Evolutionary conservation across 2,113 vertebrate species (phyloP).

Genomic region (Baryphthengus martii): DNA sequence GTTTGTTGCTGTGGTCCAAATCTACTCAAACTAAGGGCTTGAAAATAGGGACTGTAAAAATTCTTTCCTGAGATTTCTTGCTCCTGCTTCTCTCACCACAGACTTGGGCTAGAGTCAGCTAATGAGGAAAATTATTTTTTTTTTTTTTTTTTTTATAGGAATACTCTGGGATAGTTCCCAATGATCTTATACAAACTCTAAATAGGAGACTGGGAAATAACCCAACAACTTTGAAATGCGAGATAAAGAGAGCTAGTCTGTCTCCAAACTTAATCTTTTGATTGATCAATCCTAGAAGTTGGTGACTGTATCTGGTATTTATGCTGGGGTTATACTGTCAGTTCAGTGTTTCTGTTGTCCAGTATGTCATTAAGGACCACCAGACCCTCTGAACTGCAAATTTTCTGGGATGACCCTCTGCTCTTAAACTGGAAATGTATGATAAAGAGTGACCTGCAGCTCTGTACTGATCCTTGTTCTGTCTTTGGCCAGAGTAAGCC

Average conservation of each 20-base stretch:
- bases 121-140: not conserved
- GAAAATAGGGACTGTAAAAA: not conserved
- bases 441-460: not conserved
- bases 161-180: not conserved
- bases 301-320: not conserved
- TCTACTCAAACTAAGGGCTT: not conserved
- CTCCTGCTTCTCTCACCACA: not conserved
- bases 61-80: not conserved
- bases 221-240: not conserved
- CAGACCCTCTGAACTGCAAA: not conserved
- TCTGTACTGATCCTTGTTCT: not conserved
- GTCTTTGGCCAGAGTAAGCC: not conserved
- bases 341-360: not conserved
- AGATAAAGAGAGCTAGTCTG: not conserved
- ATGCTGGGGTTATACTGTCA: not conserved
- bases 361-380: not conserved
- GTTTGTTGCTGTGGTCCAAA: not conserved
- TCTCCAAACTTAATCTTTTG: not conserved
- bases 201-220: not conserved
- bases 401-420: not conserved
- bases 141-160: not conserved
- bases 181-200: not conserved
- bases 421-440: not conserved
- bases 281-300: not conserved
- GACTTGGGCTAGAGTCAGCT: not conserved